phyloP scores from a whole-genome alignment of 2,888 invertebrate genomes.

The Atrina japonica region DNA sequence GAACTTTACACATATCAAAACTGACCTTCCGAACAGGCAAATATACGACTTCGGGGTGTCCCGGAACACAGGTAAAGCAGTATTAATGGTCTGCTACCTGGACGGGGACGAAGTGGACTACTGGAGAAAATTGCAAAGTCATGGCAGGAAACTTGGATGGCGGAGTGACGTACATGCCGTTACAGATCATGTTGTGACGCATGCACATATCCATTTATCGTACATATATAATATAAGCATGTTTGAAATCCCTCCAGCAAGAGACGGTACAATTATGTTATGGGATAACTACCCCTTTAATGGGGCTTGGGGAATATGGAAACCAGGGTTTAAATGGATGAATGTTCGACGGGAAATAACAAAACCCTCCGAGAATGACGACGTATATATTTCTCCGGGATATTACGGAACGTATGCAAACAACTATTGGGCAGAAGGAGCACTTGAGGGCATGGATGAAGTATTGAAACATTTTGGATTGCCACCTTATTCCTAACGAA shows the following conservation, averaged over 20 bases:
- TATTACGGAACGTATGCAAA: constrained; percentile 10
- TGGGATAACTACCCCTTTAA: constrained; percentile 48
- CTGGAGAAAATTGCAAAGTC: constrained; percentile 38
- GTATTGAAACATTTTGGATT: constrained; percentile 20
- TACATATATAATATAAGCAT: constrained; percentile 26
- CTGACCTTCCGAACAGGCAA: constrained; percentile 41
- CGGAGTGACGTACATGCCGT: constrained; percentile 2
- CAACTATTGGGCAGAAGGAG: constrained; percentile 34
- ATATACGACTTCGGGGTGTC: constrained; percentile 45
- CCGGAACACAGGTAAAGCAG: constrained; percentile 23
- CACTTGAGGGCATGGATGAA: constrained; percentile 26
- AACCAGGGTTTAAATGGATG: constrained; percentile 45
- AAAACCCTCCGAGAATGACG: constrained; percentile 34
- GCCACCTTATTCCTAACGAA: constrained; percentile 10
- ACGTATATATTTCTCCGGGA: constrained; percentile 41
- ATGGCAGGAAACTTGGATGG: constrained; percentile 15
- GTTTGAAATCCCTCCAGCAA: constrained; percentile 33
- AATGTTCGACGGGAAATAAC: constrained; percentile 34
- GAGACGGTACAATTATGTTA: constrained; percentile 34
- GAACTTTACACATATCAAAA: constrained; percentile 12
- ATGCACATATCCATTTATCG: constrained; percentile 32
- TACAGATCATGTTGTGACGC: constrained; percentile 23
- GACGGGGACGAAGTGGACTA: constrained; percentile 31
- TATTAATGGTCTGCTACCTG: constrained; percentile 38
- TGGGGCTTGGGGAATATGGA: constrained; percentile 44